These are phyloP conservation scores for Aplochiton taeniatus DNA, from an alignment of 2,797 vertebrate species.

Conservation along the genomic window DNA sequence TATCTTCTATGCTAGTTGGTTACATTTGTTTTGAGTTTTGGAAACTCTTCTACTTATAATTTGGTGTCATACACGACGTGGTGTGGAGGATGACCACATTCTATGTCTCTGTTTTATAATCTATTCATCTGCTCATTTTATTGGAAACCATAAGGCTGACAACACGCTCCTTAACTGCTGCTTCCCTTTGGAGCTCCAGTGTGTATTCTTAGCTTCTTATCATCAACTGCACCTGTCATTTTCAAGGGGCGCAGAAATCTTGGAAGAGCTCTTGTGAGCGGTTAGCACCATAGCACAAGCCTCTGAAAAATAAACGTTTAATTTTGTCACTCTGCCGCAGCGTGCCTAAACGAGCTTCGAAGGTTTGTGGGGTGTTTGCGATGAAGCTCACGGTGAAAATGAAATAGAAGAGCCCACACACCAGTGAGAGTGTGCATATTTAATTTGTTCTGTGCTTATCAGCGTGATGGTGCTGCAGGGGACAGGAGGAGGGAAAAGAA, in stretches of 20 bases:
- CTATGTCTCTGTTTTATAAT: not conserved
- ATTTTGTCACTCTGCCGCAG: slow-evolving; percentile 40
- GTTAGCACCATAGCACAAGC: slow-evolving; percentile 43
- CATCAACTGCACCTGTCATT: slow-evolving; percentile 64
- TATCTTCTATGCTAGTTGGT: too few species aligned
- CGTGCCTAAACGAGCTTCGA: slow-evolving; percentile 46
- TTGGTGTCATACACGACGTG: too few species aligned
- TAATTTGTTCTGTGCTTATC: slow-evolving; percentile 64
- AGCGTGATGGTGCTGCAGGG: slow-evolving; percentile 44
- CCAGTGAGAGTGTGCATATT: slow-evolving; percentile 60
- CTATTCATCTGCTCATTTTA: too few species aligned
- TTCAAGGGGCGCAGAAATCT: slow-evolving; percentile 52
- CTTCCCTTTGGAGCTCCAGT: slow-evolving; percentile 27
- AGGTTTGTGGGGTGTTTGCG: slow-evolving; percentile 51
- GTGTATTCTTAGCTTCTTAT: slow-evolving; percentile 58
- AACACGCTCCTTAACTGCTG: not conserved
- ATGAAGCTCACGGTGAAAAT: slow-evolving; percentile 52
- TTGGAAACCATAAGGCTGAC: not conserved
- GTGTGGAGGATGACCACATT: too few species aligned
- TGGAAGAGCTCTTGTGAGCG: slow-evolving; percentile 37
- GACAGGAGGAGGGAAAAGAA: slow-evolving; percentile 13
- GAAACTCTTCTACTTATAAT: too few species aligned
- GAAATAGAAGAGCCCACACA: slow-evolving; percentile 59
- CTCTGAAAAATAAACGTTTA: slow-evolving; percentile 45
- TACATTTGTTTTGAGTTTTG: too few species aligned